These are phyloP conservation scores for Toxotes lorentzi DNA, from an alignment of 2,797 vertebrate species.

Conservation along the genomic window DNA sequence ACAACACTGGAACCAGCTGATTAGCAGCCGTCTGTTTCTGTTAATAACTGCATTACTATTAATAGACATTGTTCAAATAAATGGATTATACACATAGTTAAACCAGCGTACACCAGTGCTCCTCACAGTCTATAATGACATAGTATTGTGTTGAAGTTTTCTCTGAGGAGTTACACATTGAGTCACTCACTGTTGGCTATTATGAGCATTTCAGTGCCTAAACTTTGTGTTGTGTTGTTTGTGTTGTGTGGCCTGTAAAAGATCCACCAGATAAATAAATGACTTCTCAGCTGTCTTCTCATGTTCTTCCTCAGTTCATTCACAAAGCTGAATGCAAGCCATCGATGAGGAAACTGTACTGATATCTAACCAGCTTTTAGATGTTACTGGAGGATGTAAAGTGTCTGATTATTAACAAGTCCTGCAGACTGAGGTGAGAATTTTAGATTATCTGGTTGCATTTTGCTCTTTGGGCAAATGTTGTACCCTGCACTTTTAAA, in stretches of 20 bases:
- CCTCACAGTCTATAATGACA: not conserved
- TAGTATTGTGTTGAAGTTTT: not conserved
- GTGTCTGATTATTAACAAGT: not conserved
- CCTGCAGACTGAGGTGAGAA: slow-evolving; percentile 11
- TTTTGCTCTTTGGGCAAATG: slow-evolving; percentile 1
- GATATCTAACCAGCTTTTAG: slow-evolving; percentile 5
- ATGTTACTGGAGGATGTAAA: slow-evolving; percentile 14
- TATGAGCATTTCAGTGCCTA: not conserved
- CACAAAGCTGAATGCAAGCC: slow-evolving; percentile 15
- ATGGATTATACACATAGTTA: not conserved
- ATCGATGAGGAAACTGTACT: not conserved
- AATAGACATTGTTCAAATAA: slow-evolving; percentile 12
- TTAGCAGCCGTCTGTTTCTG: slow-evolving; percentile 42
- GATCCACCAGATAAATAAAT: not conserved
- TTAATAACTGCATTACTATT: slow-evolving; percentile 44
- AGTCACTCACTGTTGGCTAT: not conserved
- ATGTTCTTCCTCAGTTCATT: slow-evolving; percentile 21
- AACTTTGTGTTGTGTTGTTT: not conserved
- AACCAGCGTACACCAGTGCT: not conserved
- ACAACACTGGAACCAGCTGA: slow-evolving; percentile 28
- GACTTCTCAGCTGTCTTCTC: not conserved
- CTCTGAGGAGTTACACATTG: not conserved
- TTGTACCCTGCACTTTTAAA: not conserved
- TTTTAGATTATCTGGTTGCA: not conserved
- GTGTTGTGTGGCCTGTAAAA: too few relatives aligned